phyloP scores from a whole-genome alignment of 2,113 vertebrate species.

The Ibidorhyncha struthersii region DNA sequence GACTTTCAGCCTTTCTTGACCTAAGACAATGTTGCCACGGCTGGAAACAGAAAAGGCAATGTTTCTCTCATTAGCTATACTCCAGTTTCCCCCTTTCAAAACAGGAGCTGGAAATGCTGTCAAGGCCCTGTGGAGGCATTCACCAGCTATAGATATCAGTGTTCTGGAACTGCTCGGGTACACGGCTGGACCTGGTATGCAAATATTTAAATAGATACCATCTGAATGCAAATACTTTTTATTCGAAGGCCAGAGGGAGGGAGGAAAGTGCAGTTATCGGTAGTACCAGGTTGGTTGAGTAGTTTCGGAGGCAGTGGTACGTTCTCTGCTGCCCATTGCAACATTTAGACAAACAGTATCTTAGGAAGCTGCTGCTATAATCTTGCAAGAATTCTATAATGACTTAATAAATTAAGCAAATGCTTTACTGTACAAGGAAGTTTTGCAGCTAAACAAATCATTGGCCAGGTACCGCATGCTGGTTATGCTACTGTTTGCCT shows the following conservation, averaged over 20 bases:
- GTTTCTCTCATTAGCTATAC: background rate
- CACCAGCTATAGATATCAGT: background rate
- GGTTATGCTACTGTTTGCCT: background rate
- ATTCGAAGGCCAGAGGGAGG: background rate
- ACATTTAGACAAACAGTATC: background rate
- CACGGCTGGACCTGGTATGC: background rate
- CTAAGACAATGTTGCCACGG: accelerated
- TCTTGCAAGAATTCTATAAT: background rate
- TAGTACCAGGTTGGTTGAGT: background rate
- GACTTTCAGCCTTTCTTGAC: background rate
- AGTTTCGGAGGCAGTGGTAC: background rate
- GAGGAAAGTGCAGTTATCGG: constrained; percentile 5
- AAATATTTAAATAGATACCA: constrained; percentile 46
- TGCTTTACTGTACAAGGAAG: background rate
- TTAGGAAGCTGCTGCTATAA: background rate
- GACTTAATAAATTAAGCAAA: background rate
- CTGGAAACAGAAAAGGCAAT: background rate
- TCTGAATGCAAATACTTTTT: constrained; percentile 29
- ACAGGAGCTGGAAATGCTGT: background rate
- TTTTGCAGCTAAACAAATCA: constrained; percentile 19
- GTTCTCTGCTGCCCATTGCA: background rate
- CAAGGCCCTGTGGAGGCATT: background rate
- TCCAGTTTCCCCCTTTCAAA: background rate
- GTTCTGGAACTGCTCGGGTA: background rate
- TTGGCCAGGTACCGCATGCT: background rate